These are phyloP conservation scores for Cynopterus sphinx DNA, from an alignment of 2,797 vertebrate species.

Conservation along the genomic window DNA sequence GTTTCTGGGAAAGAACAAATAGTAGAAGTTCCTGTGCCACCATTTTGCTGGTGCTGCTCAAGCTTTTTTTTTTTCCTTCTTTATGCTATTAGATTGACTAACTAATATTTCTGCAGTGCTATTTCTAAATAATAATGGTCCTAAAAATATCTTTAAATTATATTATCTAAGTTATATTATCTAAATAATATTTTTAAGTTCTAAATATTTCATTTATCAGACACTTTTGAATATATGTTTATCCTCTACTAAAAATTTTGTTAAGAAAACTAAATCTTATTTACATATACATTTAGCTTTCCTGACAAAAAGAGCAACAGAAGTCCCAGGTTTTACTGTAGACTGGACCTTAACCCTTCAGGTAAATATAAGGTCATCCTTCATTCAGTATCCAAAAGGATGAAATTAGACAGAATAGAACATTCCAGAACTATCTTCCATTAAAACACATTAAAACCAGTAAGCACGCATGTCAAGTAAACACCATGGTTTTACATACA, in stretches of 20 bases:
- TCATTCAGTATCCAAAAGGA: constrained; percentile 1
- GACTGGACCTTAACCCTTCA: background rate
- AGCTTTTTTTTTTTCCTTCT: background rate
- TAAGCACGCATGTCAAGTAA: background rate
- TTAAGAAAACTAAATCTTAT: background rate
- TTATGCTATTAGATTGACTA: background rate
- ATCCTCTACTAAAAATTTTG: background rate
- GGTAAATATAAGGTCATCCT: background rate
- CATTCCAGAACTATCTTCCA: constrained; percentile 53
- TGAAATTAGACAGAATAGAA: constrained; percentile 2
- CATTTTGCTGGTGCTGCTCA: background rate
- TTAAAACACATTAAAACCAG: constrained; percentile 35
- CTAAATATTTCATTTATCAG: background rate
- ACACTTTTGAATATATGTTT: background rate
- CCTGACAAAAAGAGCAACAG: accelerated
- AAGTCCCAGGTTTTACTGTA: background rate
- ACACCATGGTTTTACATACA: background rate
- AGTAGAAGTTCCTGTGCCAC: background rate
- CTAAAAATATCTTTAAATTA: background rate
- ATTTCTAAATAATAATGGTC: background rate
- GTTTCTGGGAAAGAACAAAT: background rate
- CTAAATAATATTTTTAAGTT: background rate
- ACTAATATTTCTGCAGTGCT: background rate
- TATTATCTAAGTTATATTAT: background rate
- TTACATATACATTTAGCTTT: background rate